A percentile compares a stretch with the other conserved stretches of the same genome.
Conservation (phyloP, 2,888 invertebrate species). For the Trimorus sp. region DNA sequence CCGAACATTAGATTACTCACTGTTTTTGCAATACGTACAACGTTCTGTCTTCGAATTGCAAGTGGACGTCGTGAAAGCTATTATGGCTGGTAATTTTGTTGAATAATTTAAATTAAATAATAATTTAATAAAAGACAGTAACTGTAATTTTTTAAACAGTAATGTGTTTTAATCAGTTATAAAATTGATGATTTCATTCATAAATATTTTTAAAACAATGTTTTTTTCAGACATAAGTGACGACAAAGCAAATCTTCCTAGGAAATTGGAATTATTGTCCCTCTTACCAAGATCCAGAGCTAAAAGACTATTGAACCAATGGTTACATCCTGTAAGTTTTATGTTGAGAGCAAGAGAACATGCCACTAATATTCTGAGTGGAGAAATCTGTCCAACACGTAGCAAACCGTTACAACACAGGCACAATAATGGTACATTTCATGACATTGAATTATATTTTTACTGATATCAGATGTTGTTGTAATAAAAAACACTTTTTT, state of each 20-base stretch:
- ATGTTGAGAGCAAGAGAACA: conserved; percentile 91
- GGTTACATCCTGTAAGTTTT: conserved; percentile 89
- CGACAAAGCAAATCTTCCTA: conserved; percentile 84
- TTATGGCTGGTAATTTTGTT: conserved; percentile 86
- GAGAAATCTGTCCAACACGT: conserved; percentile 82
- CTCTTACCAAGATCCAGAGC: conserved; percentile 90
- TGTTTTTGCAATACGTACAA: conserved; percentile 92
- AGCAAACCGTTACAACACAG: conserved; percentile 76
- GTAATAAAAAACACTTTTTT: conserved; percentile 26
- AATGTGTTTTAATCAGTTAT: too few species aligned
- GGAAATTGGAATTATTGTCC: conserved; percentile 88
- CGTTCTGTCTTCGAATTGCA: conserved; percentile 93
- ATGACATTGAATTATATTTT: too few species aligned
- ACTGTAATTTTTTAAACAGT: too few species aligned
- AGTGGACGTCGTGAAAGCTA: conserved; percentile 92
- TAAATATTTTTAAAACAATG: too few species aligned
- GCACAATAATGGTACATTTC: conserved; percentile 75
- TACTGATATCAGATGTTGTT: neutral
- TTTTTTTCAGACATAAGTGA: conserved; percentile 81
- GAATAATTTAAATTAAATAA: too few species aligned
- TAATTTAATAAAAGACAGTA: too few species aligned
- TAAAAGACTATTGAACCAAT: conserved; percentile 89
- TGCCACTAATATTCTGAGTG: conserved; percentile 90
- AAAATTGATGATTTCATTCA: too few species aligned
- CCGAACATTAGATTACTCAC: conserved; percentile 88